These are phyloP conservation scores for Neosilurus hyrtlii DNA, from an alignment of 2,797 vertebrate species.

Conservation along the genomic window DNA sequence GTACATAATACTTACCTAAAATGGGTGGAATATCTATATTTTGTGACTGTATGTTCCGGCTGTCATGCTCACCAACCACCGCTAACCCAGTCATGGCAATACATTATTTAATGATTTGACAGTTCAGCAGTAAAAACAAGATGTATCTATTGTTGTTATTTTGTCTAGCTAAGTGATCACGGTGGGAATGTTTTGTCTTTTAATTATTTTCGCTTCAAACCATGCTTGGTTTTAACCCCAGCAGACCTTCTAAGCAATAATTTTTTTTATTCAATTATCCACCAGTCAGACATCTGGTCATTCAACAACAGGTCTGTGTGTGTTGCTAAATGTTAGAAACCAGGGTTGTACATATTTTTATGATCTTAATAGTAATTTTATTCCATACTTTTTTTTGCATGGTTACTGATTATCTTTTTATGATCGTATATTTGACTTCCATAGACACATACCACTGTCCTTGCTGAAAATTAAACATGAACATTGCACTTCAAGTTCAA, in stretches of 20 bases:
- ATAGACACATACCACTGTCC: not conserved
- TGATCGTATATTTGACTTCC: not conserved
- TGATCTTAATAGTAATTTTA: not conserved
- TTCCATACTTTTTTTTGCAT: not conserved
- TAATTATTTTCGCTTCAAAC: not conserved
- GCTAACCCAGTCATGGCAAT: not conserved
- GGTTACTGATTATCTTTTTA: not conserved
- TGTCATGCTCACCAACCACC: too few relatives aligned
- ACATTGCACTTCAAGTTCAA: not conserved
- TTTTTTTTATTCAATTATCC: not conserved
- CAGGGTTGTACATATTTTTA: not conserved
- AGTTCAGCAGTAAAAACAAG: not conserved
- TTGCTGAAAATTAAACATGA: not conserved
- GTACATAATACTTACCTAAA: too few relatives aligned
- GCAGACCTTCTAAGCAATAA: not conserved
- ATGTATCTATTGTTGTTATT: not conserved
- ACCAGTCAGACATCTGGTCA: not conserved
- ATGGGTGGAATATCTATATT: too few relatives aligned
- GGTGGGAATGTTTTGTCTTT: not conserved
- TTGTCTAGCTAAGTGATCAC: not conserved
- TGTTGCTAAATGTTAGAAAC: not conserved
- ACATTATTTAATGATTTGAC: not conserved
- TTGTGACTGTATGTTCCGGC: too few relatives aligned
- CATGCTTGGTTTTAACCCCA: not conserved
- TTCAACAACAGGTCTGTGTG: not conserved